Evolutionary conservation across 1,140 invertebrate species (phyloP).

Genomic region (Vanessa atalanta): DNA sequence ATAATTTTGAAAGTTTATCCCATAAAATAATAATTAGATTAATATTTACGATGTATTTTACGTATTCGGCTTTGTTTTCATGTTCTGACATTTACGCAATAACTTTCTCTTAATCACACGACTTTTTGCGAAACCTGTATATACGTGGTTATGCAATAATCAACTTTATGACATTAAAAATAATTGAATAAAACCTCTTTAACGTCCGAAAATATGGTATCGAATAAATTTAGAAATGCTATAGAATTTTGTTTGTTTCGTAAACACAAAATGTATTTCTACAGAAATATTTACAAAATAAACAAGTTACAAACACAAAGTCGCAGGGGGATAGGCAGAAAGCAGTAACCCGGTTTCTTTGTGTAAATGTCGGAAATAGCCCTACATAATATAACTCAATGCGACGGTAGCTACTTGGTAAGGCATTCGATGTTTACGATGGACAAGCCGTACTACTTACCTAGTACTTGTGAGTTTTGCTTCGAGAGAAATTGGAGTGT

Average conservation of each 20-base stretch:
- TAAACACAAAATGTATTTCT: background rate
- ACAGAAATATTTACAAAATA: constrained; percentile 11
- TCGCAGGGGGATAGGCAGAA: constrained; percentile 19
- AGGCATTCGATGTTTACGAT: constrained; percentile 25
- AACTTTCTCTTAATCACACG: constrained; percentile 3
- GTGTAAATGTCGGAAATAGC: constrained; percentile 28
- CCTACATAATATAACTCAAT: constrained; percentile 21
- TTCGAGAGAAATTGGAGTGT: constrained; percentile 15
- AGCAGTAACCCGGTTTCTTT: constrained; percentile 33
- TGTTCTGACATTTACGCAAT: constrained; percentile 14
- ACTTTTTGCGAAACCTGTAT: constrained; percentile 16
- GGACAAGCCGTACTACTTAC: constrained; percentile 17
- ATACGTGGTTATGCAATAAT: background rate
- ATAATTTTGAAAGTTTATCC: background rate
- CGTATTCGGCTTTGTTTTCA: background rate
- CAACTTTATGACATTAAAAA: background rate
- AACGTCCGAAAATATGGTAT: too few species aligned
- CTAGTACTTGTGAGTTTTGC: background rate
- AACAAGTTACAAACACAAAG: constrained; percentile 5
- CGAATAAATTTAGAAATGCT: too few species aligned
- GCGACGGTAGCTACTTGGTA: constrained; percentile 13
- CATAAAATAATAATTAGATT: background rate
- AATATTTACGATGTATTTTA: background rate
- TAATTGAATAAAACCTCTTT: too few species aligned
- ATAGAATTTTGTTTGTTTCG: background rate